Conservation (phyloP, 2,113 vertebrate species). For the Pedetes capensis region DNA sequence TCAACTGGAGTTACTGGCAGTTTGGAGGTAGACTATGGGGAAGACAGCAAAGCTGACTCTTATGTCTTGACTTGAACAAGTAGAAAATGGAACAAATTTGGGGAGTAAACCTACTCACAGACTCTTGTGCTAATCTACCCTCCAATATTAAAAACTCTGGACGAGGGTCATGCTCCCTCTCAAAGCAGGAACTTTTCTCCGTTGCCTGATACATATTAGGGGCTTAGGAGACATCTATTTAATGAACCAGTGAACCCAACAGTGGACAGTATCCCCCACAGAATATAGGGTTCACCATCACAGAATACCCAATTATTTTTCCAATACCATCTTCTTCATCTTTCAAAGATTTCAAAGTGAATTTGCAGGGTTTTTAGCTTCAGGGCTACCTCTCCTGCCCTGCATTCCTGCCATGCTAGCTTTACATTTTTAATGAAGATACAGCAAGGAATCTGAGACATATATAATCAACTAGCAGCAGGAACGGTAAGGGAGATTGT, state of each 20-base stretch:
- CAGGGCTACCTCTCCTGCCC: not conserved
- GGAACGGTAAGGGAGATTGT: not conserved
- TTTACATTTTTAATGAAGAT: not conserved
- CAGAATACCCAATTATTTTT: not conserved
- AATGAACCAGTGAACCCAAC: not conserved
- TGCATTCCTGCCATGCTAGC: not conserved
- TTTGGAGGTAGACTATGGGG: not conserved
- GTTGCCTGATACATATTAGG: not conserved
- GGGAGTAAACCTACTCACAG: not conserved
- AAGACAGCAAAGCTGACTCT: not conserved
- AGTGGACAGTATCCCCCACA: not conserved
- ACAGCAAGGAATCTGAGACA: not conserved
- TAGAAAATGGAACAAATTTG: not conserved
- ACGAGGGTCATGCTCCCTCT: not conserved
- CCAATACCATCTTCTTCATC: not conserved
- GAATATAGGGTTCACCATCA: not conserved
- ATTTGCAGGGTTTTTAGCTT: not conserved
- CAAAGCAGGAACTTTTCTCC: not conserved
- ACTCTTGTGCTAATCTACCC: not conserved
- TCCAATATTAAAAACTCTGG: not conserved
- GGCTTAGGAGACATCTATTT: not conserved
- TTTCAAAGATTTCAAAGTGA: not conserved
- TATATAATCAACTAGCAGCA: not conserved
- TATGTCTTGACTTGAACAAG: not conserved
- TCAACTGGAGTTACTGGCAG: not conserved